These are phyloP conservation scores for Takifugu bimaculatus DNA, from an alignment of 2,113 vertebrate species.

Conservation along the genomic window DNA sequence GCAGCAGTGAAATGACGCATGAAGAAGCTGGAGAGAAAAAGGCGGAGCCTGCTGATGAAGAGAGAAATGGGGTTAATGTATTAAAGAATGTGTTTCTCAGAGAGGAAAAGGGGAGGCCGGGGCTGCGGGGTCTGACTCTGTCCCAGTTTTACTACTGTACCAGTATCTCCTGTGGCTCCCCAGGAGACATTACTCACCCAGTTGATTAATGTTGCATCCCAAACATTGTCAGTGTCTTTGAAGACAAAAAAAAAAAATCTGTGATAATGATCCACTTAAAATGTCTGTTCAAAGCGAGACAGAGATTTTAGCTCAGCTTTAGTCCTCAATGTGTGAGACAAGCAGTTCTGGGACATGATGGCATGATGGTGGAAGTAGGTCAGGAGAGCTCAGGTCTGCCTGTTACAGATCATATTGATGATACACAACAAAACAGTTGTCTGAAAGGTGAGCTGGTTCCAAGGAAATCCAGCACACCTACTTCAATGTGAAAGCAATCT, in stretches of 20 bases:
- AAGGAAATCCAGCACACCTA: background rate
- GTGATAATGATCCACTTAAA: conserved; percentile 41
- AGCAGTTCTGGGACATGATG: conserved; percentile 45
- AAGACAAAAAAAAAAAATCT: conserved; percentile 29
- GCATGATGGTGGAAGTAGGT: conserved; percentile 31
- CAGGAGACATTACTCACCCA: conserved; percentile 54
- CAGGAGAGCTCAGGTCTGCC: conserved; percentile 22
- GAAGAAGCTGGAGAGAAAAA: conserved; percentile 15
- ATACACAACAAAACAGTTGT: conserved; percentile 7
- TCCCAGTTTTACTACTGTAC: conserved; percentile 62
- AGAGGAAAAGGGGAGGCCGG: conserved; percentile 47
- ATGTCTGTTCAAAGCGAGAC: conserved; percentile 23
- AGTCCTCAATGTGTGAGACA: conserved; percentile 30
- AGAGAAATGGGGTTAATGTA: conserved; percentile 65
- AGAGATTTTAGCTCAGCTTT: conserved; percentile 46
- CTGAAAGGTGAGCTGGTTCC: background rate
- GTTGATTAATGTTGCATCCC: conserved; percentile 67
- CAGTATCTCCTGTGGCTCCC: conserved; percentile 65
- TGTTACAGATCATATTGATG: conserved; percentile 8
- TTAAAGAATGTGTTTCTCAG: conserved; percentile 53
- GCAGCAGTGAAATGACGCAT: background rate
- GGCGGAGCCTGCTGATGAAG: conserved; percentile 42
- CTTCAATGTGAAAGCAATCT: background rate
- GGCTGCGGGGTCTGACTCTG: conserved; percentile 67
- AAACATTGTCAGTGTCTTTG: conserved; percentile 53